Conservation (phyloP, 1,140 invertebrate genomes). For the Steinernema khuongi region DNA sequence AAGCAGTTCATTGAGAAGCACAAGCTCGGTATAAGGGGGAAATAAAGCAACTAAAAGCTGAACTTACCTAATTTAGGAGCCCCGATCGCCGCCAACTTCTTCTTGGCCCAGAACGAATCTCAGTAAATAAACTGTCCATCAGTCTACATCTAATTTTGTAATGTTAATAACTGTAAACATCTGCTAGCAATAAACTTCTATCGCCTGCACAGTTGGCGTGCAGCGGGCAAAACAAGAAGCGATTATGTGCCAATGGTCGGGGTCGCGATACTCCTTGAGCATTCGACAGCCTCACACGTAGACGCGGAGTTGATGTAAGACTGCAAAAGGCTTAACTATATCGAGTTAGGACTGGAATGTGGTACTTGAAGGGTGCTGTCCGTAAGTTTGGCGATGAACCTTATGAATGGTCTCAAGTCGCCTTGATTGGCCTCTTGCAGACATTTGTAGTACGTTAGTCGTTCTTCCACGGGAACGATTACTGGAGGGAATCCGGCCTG, state of each 20-base stretch:
- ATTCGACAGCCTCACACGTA: background rate
- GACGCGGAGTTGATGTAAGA: background rate
- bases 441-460: constrained; percentile 72
- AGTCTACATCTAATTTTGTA: background rate
- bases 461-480: constrained; percentile 84
- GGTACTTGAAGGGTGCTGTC: constrained; percentile 44
- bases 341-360: background rate
- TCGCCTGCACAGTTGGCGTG: background rate
- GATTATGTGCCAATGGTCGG: background rate
- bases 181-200: constrained; percentile 17
- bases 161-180: constrained; percentile 9
- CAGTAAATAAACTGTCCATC: constrained; percentile 32
- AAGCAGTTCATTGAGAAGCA: constrained; percentile 58
- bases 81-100: constrained; percentile 57
- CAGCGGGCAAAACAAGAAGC: background rate
- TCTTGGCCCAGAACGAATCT: constrained; percentile 50
- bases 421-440: constrained; percentile 83
- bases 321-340: background rate
- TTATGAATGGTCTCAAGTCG: constrained; percentile 82
- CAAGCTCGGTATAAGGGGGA: constrained; percentile 46
- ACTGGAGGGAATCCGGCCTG: constrained; percentile 92
- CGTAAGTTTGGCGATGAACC: constrained; percentile 75
- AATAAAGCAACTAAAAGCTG: background rate
- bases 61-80: constrained; percentile 38
- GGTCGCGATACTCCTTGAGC: background rate